Base-by-base conservation (phyloP, 2,797 vertebrate species). In the Dromococcyx pavoninus region DNA sequence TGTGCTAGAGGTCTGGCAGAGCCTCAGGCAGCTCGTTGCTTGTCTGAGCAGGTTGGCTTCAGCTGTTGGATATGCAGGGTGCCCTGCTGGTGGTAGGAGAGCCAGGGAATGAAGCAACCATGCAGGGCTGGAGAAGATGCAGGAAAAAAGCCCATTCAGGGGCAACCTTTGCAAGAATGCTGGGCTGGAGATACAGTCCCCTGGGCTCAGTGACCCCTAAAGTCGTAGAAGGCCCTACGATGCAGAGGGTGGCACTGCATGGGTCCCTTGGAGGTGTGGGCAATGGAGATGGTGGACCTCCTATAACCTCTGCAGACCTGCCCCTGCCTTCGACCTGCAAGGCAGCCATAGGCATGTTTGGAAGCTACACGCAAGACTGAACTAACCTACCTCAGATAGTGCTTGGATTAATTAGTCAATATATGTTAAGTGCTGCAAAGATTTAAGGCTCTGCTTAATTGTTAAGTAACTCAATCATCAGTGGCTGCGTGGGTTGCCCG, bases 371-470 rank as follows among this genome's bases (percentile, higher is more conserved):
- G 4, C 95, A 96, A 95, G 95, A 96, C 83, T 86, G 95, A 94
- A 53, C 88, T 86, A 96, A 93, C 83, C 53, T 94, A 94, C 95
- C 94, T 96, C 94, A 88, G 77, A 60, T 88, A 86, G 50, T 25
- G 37, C 91, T 94, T 16, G 74, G 64, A 88, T 96, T 96, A 96
- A 96, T 96, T 96, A 96, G 88, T 92, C 80, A 94, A 91, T 94
- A 80, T 90, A 88, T 70, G 74, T 90, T 94, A 97, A 97, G 66
- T 75, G 88, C 89, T 90, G 82, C 83, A 81, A 86, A 93, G 94
- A 94, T 96, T 94, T 93, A 92, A 95, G 73, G 80, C 27, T 89
- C 51, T 96, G 57, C 88, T 94, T 93, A 96, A 91, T 93, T 75
- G 50, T 92, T 86, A 84, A 88, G 70, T 93, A 91, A 92, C 81